Base-by-base conservation (phyloP, 2,888 invertebrate species). In the Ectemnius continuus region DNA sequence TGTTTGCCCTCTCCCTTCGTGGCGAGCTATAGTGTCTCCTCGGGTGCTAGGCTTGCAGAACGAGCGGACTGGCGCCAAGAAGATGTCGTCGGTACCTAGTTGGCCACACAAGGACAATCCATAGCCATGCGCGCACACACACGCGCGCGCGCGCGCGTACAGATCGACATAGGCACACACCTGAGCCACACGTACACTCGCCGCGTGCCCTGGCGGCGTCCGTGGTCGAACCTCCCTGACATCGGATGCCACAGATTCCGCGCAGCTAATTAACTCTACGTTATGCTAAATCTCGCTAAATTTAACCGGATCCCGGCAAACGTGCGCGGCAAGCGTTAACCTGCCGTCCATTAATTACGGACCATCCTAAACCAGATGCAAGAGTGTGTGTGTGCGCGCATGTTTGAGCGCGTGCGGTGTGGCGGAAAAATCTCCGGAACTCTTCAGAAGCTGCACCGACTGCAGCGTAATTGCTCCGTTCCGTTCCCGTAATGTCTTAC, bases 251-350 rank as follows among this genome's bases (percentile, higher is more conserved):
- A 87, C 85, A 87, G 87, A 90, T 90, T 89, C 90, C 88, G 77
- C 78, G 81, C 83, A 82, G 83, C 89, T 90, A 90, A 91, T 91
- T 90, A 90, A 89, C 89, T 87, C 85, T 83, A 85, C 87, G 88
- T 88, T 89, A 89, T 89, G 88, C 88, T 87, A 88, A 90, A 87
- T 88, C 86, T 74, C 73, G 84, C 87, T 87, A 88, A 89, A 89
- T 88, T 88, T 87, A 89, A 84, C 70, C n/a, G 64, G 65, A 36
- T 36, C 36, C 36, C 36, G 36, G 36, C 36, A 36, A 36, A 36
- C 52, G 61, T 58, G 64, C 59, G 70, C 70, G 79, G 73, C 56
- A 64, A 68, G 61, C 68, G 63, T 36, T 36, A 36, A 16, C 56
- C 48, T 61, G 62, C 65, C 68, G 59, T 75, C 78, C 79, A 76